Evolutionary conservation across 2,888 invertebrate species (phyloP).

Genomic region (Apotomis turbidana): DNA sequence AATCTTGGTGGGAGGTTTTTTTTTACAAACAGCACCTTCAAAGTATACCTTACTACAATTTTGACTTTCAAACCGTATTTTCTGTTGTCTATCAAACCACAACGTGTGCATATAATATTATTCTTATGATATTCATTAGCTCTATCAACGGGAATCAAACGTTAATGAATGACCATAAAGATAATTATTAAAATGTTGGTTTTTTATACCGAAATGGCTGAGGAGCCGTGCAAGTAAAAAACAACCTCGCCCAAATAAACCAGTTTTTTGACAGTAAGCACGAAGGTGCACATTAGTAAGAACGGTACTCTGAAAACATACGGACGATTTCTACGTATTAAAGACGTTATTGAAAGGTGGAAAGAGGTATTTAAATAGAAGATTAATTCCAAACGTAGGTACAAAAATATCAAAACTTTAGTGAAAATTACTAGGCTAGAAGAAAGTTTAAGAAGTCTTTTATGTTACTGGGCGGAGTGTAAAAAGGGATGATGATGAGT

Average conservation of each 20-base stretch:
- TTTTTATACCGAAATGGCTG: neutral
- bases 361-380: no score
- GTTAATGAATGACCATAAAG: neutral
- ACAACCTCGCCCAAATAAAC: conserved; percentile 1
- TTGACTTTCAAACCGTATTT: neutral
- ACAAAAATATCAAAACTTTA: no score
- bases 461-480: no score
- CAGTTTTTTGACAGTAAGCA: conserved; percentile 15
- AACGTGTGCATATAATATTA: neutral
- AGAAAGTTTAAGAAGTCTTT: no score
- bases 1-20: no score
- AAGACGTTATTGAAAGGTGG: no score
- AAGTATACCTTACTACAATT: no score
- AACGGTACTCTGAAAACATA: conserved; percentile 18
- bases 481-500: no score
- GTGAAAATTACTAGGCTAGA: no score
- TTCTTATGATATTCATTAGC: neutral
- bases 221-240: conserved; percentile 3
- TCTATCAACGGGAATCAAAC: neutral
- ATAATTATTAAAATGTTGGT: neutral
- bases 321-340: neutral
- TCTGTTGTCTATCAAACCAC: neutral
- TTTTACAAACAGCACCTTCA: no score
- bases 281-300: conserved; percentile 2
- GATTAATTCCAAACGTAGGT: no score